Percentiles rank a stretch among this genome's conserved stretches.
Conservation (phyloP, 2,888 invertebrate species). For the Aproaerema taeniolella region DNA sequence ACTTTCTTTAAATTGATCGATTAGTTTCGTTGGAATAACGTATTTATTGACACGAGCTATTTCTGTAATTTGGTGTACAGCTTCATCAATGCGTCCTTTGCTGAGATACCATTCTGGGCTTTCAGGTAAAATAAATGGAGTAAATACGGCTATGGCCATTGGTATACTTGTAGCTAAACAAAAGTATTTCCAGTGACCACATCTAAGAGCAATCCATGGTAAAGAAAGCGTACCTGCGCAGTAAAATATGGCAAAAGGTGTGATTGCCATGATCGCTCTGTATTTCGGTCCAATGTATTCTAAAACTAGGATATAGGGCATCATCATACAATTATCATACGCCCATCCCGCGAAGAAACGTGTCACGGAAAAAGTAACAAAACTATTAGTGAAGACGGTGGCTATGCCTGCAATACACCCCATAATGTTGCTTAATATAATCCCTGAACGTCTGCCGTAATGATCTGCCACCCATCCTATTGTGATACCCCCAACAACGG, state of each 20-base stretch:
- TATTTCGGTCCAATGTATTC: slow-evolving; percentile 58
- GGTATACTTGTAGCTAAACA: slow-evolving; percentile 49
- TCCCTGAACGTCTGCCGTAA: slow-evolving; percentile 49
- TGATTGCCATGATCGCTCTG: slow-evolving; percentile 45
- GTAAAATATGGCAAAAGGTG: slow-evolving; percentile 49
- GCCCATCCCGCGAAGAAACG: slow-evolving; percentile 55
- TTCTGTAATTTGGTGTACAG: slow-evolving; percentile 36
- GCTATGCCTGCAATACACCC: slow-evolving; percentile 44
- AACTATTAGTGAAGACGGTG: slow-evolving; percentile 38
- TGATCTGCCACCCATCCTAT: slow-evolving; percentile 51
- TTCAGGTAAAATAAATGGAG: slow-evolving; percentile 49
- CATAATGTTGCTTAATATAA: slow-evolving; percentile 39
- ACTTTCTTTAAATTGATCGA: slow-evolving; percentile 38
- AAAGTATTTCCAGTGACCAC: slow-evolving; percentile 48
- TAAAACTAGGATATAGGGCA: slow-evolving; percentile 47
- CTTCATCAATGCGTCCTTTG: slow-evolving; percentile 45
- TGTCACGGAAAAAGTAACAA: slow-evolving; percentile 40
- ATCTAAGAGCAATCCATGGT: slow-evolving; percentile 53
- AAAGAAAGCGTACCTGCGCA: slow-evolving; percentile 32
- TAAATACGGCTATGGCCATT: slow-evolving; percentile 37
- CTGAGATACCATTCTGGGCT: slow-evolving; percentile 56
- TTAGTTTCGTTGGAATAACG: slow-evolving; percentile 32
- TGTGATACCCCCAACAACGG: slow-evolving; percentile 46
- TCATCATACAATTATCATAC: slow-evolving; percentile 57
- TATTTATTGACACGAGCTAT: slow-evolving; percentile 47